Evolutionary conservation across 2,113 vertebrate genomes (phyloP).

Genomic region (Zosterops lateralis): DNA sequence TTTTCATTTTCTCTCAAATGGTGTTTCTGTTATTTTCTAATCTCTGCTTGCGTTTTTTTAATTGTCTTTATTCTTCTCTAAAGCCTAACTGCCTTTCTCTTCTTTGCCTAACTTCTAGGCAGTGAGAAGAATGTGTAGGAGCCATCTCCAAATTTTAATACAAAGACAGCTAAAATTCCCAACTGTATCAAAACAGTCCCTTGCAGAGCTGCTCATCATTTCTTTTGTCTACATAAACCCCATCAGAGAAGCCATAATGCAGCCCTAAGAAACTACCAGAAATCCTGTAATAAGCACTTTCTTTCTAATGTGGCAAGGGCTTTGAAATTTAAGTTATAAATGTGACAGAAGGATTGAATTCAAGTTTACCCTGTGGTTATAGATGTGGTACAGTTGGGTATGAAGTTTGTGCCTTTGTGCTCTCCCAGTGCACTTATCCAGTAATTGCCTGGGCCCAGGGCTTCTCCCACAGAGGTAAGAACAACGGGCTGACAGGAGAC

Average conservation of each 20-base stretch:
- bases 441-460: neutral
- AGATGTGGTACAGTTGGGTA: neutral
- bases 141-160: conserved; percentile 2
- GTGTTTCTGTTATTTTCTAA: conserved; percentile 31
- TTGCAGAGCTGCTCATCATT: conserved; percentile 3
- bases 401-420: neutral
- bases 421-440: neutral
- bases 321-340: conserved; percentile 5
- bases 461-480: neutral
- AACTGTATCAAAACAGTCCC: conserved; percentile 14
- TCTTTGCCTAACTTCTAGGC: neutral
- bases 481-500: neutral
- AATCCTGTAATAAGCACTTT: neutral
- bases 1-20: conserved; percentile 40
- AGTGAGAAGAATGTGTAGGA: conserved; percentile 19
- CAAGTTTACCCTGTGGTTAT: neutral
- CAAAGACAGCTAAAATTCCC: conserved; percentile 11
- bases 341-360: neutral
- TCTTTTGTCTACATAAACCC: neutral
- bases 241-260: neutral
- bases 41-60: neutral
- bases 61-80: conserved; percentile 23
- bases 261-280: neutral
- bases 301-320: neutral
- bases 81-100: neutral